Evolutionary conservation across 2,888 invertebrate species (phyloP).

Genomic region (Ophion ellenae): DNA sequence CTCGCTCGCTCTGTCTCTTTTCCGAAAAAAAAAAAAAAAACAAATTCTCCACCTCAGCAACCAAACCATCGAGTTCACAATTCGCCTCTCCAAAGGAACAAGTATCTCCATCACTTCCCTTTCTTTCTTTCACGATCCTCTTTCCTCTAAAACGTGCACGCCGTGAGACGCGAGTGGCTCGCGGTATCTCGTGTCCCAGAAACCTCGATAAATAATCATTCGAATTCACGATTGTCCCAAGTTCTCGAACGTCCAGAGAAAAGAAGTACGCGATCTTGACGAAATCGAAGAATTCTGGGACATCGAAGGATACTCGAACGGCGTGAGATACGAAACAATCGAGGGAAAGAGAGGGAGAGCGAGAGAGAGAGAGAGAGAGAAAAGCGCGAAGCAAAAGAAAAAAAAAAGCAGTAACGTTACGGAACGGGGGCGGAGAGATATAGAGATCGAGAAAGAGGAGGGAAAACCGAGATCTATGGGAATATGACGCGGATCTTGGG

Average conservation of each 20-base stretch:
- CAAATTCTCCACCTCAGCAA: neutral
- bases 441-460: neutral
- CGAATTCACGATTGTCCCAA: constrained; percentile 11
- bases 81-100: neutral
- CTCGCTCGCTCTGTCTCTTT: neutral
- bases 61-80: no score
- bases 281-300: constrained; percentile 41
- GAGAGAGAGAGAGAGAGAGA: constrained; percentile 3
- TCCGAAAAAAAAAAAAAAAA: neutral
- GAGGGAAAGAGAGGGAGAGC: neutral
- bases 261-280: constrained; percentile 22
- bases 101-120: neutral
- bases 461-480: neutral
- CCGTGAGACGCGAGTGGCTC: constrained; percentile 46
- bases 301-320: constrained; percentile 7
- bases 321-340: constrained; percentile 11
- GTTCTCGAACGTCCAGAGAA: constrained; percentile 10
- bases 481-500: neutral
- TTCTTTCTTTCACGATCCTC: constrained; percentile 13
- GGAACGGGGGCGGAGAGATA: neutral
- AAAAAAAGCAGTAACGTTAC: neutral
- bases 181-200: constrained; percentile 35
- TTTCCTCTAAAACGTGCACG: constrained; percentile 35
- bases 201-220: neutral
- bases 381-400: neutral